Evolutionary conservation across 2,797 vertebrate genomes (phyloP).

Genomic region (Caiman crocodilus): DNA sequence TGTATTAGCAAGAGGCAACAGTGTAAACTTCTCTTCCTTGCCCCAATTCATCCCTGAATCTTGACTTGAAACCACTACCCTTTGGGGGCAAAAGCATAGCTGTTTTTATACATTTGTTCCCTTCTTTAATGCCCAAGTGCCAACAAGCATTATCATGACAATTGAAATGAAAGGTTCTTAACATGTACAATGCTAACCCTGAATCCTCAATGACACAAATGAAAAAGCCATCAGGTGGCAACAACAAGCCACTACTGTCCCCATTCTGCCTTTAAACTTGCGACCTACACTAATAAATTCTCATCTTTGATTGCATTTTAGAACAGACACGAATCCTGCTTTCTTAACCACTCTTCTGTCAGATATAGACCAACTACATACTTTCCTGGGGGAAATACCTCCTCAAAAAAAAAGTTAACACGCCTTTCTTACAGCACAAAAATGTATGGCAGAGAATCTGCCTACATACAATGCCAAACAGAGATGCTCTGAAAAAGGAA

Average conservation of each 20-base stretch:
- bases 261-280: conserved; percentile 44
- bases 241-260: conserved; percentile 1
- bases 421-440: fast-evolving
- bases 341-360: background rate
- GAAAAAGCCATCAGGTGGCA: conserved; percentile 33
- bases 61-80: background rate
- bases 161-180: background rate
- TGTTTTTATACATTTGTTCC: background rate
- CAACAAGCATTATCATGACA: background rate
- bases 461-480: fast-evolving
- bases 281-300: conserved; percentile 33
- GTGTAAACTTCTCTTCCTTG: background rate
- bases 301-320: background rate
- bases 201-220: too few species aligned
- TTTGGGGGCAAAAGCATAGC: background rate
- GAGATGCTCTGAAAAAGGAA: background rate
- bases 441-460: fast-evolving
- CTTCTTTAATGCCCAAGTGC: background rate
- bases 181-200: too few species aligned
- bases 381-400: background rate
- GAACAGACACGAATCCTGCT: background rate
- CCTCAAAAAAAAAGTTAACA: too few species aligned
- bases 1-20: background rate
- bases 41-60: background rate
- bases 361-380: background rate